phyloP scores from a whole-genome alignment of 2,888 invertebrate genomes.

The Pilophorus perplexus region DNA sequence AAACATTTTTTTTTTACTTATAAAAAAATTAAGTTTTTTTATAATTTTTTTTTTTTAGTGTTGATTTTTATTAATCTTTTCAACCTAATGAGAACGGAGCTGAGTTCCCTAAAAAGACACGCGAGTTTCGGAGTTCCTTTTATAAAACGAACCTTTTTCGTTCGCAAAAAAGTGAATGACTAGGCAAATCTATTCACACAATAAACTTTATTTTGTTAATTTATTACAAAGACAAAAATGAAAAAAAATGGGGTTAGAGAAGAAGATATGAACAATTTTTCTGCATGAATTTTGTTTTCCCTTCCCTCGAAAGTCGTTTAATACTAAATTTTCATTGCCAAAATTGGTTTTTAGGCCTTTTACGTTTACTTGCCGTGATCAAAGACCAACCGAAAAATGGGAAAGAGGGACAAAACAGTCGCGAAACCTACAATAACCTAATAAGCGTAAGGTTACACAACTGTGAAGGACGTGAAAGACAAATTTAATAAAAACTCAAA shows the following conservation, averaged over 20 bases:
- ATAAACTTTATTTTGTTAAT: conserved; percentile 23
- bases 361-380: conserved; percentile 30
- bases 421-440: conserved; percentile 11
- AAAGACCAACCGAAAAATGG: conserved; percentile 8
- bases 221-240: neutral
- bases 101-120: conserved; percentile 45
- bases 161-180: conserved; percentile 38
- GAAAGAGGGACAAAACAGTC: neutral
- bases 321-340: neutral
- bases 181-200: conserved; percentile 40
- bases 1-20: conserved; percentile 41
- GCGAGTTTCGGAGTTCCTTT: conserved; percentile 48
- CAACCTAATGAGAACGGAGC: conserved; percentile 45
- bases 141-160: conserved; percentile 27
- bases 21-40: conserved; percentile 44
- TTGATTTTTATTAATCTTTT: conserved; percentile 38
- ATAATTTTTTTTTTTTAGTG: conserved; percentile 28
- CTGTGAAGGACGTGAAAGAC: neutral
- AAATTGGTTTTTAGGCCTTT: conserved; percentile 20
- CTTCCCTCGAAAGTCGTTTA: neutral
- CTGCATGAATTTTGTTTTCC: neutral
- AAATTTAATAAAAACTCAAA: neutral
- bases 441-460: conserved; percentile 35
- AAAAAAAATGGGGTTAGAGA: conserved; percentile 10
- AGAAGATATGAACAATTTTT: neutral